These are phyloP conservation scores for Leptinotarsa undecemlineata DNA, from an alignment of 1,140 invertebrate genomes.

Conservation along the genomic window DNA sequence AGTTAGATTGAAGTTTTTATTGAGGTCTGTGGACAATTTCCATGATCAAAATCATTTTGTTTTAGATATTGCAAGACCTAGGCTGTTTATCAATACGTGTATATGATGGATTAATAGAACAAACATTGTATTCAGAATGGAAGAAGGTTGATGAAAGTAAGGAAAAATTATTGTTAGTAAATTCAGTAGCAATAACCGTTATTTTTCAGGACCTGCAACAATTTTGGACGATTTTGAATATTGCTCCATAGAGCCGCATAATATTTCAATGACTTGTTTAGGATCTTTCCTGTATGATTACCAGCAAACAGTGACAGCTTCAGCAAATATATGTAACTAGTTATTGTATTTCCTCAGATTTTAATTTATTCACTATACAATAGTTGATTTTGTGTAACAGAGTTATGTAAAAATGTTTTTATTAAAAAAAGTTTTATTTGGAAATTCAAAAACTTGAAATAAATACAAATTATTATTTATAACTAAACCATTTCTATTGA, in stretches of 20 bases:
- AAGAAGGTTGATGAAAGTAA: conserved; percentile 29
- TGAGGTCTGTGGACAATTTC: too few species aligned
- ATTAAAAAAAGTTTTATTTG: conserved; percentile 6
- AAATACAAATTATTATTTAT: background rate
- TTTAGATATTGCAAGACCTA: conserved; percentile 44
- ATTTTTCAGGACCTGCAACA: conserved; percentile 38
- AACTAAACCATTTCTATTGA: conserved; percentile 23
- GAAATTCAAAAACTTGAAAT: background rate
- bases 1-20: too few species aligned
- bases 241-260: conserved; percentile 35
- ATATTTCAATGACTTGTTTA: conserved; percentile 34
- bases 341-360: conserved; percentile 4
- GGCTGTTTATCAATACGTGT: conserved; percentile 40
- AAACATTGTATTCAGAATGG: conserved; percentile 36
- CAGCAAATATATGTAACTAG: conserved; percentile 3
- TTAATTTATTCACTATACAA: background rate
- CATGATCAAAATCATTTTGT: background rate
- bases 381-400: background rate
- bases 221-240: conserved; percentile 44
- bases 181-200: background rate
- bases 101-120: conserved; percentile 9
- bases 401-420: too few species aligned
- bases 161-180: conserved; percentile 11
- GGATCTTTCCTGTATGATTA: conserved; percentile 39
- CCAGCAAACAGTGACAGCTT: background rate